These are phyloP conservation scores for Marmota monax DNA, from an alignment of 2,113 vertebrate species.

Conservation along the genomic window DNA sequence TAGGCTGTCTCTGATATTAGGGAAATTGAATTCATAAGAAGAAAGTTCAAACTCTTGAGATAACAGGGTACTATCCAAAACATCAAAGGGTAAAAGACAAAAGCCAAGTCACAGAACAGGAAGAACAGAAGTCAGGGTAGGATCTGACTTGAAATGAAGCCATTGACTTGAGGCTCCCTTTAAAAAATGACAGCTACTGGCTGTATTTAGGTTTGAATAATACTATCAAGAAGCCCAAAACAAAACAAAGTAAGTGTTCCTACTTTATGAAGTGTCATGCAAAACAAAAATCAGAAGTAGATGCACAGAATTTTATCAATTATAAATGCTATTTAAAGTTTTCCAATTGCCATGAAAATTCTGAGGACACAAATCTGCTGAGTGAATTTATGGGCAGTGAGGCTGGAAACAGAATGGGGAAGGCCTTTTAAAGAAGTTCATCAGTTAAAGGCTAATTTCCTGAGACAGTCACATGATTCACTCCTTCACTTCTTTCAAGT, in stretches of 20 bases:
- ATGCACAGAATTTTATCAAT: not conserved
- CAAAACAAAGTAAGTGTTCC: not conserved
- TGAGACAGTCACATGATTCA: not conserved
- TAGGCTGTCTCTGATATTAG: not conserved
- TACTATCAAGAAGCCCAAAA: not conserved
- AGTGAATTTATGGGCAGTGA: not conserved
- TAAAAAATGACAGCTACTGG: not conserved
- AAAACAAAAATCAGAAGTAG: constrained; percentile 38
- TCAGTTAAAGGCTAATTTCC: constrained; percentile 15
- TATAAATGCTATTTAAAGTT: constrained; percentile 14
- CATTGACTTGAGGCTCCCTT: not conserved
- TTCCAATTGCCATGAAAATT: constrained; percentile 40
- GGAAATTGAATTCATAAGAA: constrained; percentile 14
- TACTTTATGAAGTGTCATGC: constrained; percentile 5
- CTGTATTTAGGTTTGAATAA: constrained; percentile 22
- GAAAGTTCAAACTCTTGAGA: not conserved
- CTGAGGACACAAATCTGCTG: not conserved
- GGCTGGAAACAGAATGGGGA: not conserved
- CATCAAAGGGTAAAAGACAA: constrained; percentile 17
- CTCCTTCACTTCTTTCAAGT: not conserved
- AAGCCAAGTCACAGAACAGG: not conserved
- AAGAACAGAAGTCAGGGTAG: not conserved
- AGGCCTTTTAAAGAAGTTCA: constrained; percentile 2
- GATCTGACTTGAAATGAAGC: constrained; percentile 19
- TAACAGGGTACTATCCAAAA: not conserved